These are phyloP conservation scores for Macrobrachium nipponense DNA, from an alignment of 1,140 invertebrate species.

Conservation along the genomic window DNA sequence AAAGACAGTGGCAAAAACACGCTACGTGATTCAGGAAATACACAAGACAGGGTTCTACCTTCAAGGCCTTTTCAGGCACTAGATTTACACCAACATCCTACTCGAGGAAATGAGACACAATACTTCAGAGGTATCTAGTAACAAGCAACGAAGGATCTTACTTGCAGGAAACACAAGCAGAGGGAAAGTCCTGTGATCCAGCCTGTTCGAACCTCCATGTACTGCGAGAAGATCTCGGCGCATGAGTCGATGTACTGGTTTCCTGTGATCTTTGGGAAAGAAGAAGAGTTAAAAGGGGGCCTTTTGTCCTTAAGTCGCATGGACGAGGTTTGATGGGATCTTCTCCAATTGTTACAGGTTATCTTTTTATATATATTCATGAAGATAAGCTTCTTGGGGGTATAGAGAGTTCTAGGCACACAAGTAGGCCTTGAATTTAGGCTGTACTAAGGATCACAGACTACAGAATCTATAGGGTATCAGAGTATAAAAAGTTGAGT, in stretches of 20 bases:
- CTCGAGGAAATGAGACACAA: neutral
- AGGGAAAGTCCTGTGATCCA: conserved; percentile 86
- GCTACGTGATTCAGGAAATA: too few species aligned
- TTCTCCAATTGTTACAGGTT: neutral
- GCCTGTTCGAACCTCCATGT: conserved; percentile 82
- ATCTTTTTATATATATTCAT: neutral
- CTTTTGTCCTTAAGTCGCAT: too few species aligned
- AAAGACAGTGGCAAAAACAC: too few species aligned
- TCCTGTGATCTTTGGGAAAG: conserved; percentile 75
- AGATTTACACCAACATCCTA: neutral
- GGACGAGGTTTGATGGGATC: neutral
- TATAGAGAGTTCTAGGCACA: too few species aligned
- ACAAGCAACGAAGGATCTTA: neutral
- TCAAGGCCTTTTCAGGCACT: neutral
- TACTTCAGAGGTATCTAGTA: neutral
- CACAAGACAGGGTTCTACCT: too few species aligned
- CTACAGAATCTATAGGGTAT: neutral
- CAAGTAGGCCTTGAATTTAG: neutral
- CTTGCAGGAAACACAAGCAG: conserved; percentile 66
- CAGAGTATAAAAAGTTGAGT: neutral
- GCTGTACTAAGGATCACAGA: neutral
- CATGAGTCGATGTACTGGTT: conserved; percentile 90
- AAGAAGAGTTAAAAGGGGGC: neutral
- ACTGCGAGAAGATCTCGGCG: conserved; percentile 86
- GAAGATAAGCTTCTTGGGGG: too few species aligned